A percentile compares a stretch with the other conserved stretches of the same genome.
These are phyloP conservation scores for Nephrotoma flavescens DNA, from an alignment of 2,888 invertebrate species.

Conservation along the genomic window DNA sequence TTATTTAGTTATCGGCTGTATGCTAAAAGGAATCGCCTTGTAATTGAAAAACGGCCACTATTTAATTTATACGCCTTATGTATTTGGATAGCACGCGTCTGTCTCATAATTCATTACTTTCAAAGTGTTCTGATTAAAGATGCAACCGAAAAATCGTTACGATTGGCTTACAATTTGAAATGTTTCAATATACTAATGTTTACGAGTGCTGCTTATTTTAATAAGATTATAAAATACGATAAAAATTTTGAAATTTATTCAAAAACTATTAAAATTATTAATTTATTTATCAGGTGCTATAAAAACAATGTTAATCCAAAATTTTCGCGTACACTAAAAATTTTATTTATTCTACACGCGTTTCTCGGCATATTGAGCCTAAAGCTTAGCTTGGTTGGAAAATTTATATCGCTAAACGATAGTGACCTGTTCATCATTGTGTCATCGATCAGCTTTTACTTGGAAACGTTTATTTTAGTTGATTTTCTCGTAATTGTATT, in stretches of 20 bases:
- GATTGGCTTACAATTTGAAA: not conserved
- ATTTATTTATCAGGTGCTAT: not conserved
- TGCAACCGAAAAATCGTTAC: not conserved
- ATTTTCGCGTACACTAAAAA: not conserved
- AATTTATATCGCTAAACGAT: not conserved
- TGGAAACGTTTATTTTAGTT: not conserved
- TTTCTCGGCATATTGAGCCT: not conserved
- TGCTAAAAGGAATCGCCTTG: not conserved
- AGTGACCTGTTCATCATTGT: not conserved
- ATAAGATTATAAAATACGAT: not conserved
- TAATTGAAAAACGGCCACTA: not conserved
- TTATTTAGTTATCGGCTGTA: not conserved
- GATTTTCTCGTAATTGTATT: not conserved
- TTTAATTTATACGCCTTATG: not conserved
- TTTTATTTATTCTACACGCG: not conserved
- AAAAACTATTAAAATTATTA: not conserved
- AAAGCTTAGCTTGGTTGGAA: not conserved
- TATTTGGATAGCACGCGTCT: not conserved
- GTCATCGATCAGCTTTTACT: not conserved
- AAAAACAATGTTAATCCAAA: not conserved
- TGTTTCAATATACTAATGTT: not conserved
- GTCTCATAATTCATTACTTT: not conserved
- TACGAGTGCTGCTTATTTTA: not conserved
- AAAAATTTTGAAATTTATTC: not conserved
- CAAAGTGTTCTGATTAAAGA: not conserved